Evolutionary conservation across 1,140 invertebrate genomes (phyloP), one percentile per base, ranked within the genome.

Genomic region (Drosophila athabasca): DNA sequence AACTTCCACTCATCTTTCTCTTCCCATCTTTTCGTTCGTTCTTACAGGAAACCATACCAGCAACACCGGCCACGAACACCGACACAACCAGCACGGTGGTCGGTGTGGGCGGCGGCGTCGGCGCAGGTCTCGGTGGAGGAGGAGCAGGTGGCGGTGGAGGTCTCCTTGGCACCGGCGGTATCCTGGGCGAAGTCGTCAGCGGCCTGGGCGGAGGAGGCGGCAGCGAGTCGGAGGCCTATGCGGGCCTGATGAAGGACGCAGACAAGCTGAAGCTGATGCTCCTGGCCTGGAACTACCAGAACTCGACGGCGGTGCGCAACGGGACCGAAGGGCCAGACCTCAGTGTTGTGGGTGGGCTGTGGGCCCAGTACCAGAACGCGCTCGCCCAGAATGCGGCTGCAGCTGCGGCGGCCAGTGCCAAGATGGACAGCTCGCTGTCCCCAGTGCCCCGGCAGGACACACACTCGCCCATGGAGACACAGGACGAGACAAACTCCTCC

Each of bases 401-500:
- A 1, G 87, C 83, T 22, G 84, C 85, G 31, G 85, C 84, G 57
- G 80, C 80, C 35, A 78, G 55, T 41, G 66, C 55, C 50, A 90
- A 91, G 73, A 76, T 90, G 75, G 87, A 90, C 48, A 75, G 76
- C 43, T 92, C 91, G 2, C 45, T 90, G 62, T 92, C 91, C 44
- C 91, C 90, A 31, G 90, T 91, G 45, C 88, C 87, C 9, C 66
- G 91, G 6, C 75, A 80, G 57, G 90, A 91, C 62, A 44, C 78
- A 15, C 71, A 68, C 6, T 91, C 91, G 49, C 90, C 91, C 2
- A 91, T 95, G 53, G 96, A 96, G 68, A 95, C 94, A 49, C 96
- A 96, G 87, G 97, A 98, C 90, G 97, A 98, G 91, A 97, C 96
- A 1, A 97, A 96, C 68, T 97, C 96, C 65, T 97, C 97, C 62